Evolutionary conservation across 2,888 invertebrate species (phyloP).

Genomic region (Scrobipalpa atriplicella): DNA sequence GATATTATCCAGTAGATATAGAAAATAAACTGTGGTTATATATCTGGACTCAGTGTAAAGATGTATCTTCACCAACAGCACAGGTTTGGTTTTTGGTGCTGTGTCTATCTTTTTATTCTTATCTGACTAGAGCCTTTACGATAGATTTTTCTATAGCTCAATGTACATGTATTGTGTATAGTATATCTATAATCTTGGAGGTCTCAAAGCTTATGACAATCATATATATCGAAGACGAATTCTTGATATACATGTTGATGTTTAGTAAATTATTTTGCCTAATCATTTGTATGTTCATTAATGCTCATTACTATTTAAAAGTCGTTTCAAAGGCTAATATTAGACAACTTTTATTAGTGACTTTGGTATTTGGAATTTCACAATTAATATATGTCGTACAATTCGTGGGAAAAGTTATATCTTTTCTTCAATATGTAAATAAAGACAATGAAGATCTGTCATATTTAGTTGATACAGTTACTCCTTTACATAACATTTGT

Average conservation of each 20-base stretch:
- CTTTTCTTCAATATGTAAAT: neutral
- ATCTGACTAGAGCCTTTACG: neutral
- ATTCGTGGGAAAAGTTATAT: neutral
- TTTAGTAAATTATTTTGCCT: neutral
- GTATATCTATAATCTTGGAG: neutral
- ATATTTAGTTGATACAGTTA: neutral
- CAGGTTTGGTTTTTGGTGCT: neutral
- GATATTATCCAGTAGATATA: neutral
- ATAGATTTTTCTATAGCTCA: neutral
- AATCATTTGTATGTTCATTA: neutral
- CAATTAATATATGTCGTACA: neutral
- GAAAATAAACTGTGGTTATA: neutral
- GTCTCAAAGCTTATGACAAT: neutral
- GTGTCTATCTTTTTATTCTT: neutral
- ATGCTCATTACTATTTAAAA: neutral
- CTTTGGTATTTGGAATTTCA: neutral
- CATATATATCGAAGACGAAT: neutral
- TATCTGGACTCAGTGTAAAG: neutral
- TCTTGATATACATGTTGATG: neutral
- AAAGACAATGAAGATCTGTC: neutral
- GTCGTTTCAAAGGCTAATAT: neutral
- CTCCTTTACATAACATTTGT: neutral
- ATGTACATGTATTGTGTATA: neutral
- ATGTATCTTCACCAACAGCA: neutral
- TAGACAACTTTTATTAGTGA: neutral